These are phyloP conservation scores for Cantharis flavilabris DNA, from an alignment of 2,888 invertebrate species.

Conservation along the genomic window DNA sequence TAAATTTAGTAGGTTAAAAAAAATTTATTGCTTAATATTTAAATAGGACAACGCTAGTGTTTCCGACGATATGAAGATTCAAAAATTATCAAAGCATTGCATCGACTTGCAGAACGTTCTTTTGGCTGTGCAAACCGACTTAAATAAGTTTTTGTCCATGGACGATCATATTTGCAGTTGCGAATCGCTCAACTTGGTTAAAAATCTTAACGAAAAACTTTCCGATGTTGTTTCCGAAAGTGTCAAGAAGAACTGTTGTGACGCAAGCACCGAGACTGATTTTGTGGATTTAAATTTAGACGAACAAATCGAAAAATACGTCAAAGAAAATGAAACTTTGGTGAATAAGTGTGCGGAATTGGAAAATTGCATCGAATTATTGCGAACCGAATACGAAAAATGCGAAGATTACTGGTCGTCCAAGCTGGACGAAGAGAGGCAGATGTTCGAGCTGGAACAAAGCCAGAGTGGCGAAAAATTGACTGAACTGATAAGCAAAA, in stretches of 20 bases:
- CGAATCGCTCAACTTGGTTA: slow-evolving; percentile 6
- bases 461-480: slow-evolving; percentile 77
- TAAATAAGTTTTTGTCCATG: slow-evolving; percentile 42
- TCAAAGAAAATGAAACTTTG: slow-evolving; percentile 54
- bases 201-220: slow-evolving; percentile 43
- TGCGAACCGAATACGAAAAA: slow-evolving; percentile 78
- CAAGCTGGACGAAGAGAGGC: slow-evolving; percentile 79
- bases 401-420: slow-evolving; percentile 87
- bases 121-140: slow-evolving; percentile 48
- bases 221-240: slow-evolving; percentile 11
- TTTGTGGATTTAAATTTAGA: slow-evolving; percentile 44
- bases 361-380: slow-evolving; percentile 73
- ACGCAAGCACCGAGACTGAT: slow-evolving; percentile 40
- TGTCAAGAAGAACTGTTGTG: not conserved
- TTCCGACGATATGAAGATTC: slow-evolving; percentile 36
- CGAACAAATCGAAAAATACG: slow-evolving; percentile 44
- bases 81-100: slow-evolving; percentile 54
- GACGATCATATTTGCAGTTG: slow-evolving; percentile 33
- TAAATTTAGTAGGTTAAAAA: not conserved
- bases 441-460: slow-evolving; percentile 75
- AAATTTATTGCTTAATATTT: not conserved
- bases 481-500: slow-evolving; percentile 71
- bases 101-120: slow-evolving; percentile 60
- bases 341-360: slow-evolving; percentile 66
- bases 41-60: slow-evolving; percentile 2